Conservation (phyloP, 2,888 invertebrate genomes). For the Nowickia ferox region DNA sequence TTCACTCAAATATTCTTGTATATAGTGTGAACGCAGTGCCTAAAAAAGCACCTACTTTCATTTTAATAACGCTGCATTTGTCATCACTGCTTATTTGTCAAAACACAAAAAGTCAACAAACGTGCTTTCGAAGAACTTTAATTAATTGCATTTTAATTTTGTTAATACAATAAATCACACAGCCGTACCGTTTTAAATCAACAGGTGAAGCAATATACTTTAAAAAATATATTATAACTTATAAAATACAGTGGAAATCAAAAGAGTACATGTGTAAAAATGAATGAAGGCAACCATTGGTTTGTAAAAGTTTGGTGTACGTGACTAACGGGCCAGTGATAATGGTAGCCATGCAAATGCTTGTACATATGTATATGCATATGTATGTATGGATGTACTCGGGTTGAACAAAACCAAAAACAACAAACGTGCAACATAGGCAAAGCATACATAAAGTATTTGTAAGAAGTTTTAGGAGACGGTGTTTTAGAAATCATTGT, state of each 20-base stretch:
- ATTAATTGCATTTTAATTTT: constrained; percentile 27
- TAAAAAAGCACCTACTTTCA: not conserved
- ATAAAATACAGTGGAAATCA: not conserved
- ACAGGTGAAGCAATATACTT: constrained; percentile 41
- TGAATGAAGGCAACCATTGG: not conserved
- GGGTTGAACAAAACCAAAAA: constrained; percentile 43
- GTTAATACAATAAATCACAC: not conserved
- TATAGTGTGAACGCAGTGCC: not conserved
- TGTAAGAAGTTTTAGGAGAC: constrained; percentile 12
- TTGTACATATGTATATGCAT: not conserved
- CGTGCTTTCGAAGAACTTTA: constrained; percentile 26
- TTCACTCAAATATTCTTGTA: too few relatives aligned
- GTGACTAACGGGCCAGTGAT: constrained; percentile 56
- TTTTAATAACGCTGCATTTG: not conserved
- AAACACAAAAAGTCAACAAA: constrained; percentile 46
- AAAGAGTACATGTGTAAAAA: not conserved
- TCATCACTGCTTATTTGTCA: not conserved
- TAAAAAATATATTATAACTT: not conserved
- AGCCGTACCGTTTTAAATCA: not conserved
- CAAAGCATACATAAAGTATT: constrained; percentile 50
- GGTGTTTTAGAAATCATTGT: constrained; percentile 34
- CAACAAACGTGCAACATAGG: constrained; percentile 35
- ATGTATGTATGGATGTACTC: not conserved
- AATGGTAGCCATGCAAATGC: constrained; percentile 56
- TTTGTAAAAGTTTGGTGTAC: constrained; percentile 54